These are phyloP conservation scores for Drepana falcataria DNA, from an alignment of 2,888 invertebrate genomes.

Conservation along the genomic window DNA sequence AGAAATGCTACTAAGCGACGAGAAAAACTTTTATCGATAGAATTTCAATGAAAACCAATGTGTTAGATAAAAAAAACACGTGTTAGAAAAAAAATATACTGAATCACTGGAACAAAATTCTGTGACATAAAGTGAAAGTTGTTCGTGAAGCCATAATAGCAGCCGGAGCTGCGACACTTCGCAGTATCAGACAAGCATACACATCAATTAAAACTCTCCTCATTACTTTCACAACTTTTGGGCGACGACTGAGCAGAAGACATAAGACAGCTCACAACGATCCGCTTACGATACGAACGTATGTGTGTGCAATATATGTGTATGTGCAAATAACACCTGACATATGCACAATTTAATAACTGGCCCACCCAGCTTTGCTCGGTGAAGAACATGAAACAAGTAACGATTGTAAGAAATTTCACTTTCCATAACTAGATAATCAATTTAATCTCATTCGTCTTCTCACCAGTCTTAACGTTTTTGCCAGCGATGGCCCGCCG, in stretches of 20 bases:
- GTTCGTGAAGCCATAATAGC: conserved; percentile 37
- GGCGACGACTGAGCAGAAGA: not conserved
- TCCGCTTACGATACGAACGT: too few species aligned
- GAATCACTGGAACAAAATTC: conserved; percentile 42
- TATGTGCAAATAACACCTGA: too few species aligned
- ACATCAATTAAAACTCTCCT: conserved; percentile 42
- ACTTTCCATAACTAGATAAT: too few species aligned
- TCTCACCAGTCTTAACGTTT: conserved; percentile 19
- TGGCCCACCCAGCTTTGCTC: too few species aligned
- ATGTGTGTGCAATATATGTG: too few species aligned
- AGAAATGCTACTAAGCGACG: too few species aligned
- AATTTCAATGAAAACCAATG: too few species aligned
- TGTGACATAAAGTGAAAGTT: conserved; percentile 62
- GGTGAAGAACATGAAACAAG: too few species aligned
- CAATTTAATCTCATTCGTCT: conserved; percentile 18
- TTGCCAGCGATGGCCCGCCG: conserved; percentile 30
- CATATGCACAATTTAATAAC: too few species aligned
- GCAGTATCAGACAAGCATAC: conserved; percentile 38
- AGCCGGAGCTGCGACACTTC: conserved; percentile 50
- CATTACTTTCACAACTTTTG: conserved; percentile 46
- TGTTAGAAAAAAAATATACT: conserved; percentile 51
- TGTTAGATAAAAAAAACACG: conserved; percentile 28
- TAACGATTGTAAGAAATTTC: too few species aligned
- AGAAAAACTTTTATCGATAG: too few species aligned
- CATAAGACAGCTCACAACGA: not conserved